A percentile compares a stretch with the other conserved stretches of the same genome.
Conservation (phyloP, 2,797 vertebrate species). For the Antennarius maculatus region DNA sequence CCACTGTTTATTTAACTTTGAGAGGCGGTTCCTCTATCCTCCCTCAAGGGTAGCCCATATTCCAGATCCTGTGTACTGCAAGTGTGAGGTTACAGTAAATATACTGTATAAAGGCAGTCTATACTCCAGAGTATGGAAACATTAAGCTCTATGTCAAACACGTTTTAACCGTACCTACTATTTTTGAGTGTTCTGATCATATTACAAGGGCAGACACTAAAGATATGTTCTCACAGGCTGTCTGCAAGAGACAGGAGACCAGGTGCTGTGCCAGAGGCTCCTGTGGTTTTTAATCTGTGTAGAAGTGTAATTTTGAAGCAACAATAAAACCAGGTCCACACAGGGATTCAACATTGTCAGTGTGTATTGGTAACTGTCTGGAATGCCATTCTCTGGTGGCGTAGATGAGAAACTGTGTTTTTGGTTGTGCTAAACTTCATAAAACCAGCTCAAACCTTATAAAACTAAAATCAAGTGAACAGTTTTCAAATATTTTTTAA, state of each 20-base stretch:
- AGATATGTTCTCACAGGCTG: conserved; percentile 17
- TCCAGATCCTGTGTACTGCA: conserved; percentile 45
- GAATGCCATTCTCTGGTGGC: conserved; percentile 2
- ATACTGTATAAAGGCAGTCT: conserved; percentile 36
- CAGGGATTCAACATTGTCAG: conserved; percentile 4
- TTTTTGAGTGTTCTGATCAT: conserved; percentile 33
- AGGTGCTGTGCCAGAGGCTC: conserved; percentile 22
- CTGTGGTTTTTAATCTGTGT: conserved; percentile 11
- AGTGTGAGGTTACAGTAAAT: conserved; percentile 61
- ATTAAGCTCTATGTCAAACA: conserved; percentile 36
- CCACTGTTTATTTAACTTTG: conserved; percentile 71
- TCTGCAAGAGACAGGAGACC: conserved; percentile 9
- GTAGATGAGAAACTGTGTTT: conserved; percentile 9
- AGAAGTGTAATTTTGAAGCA: conserved; percentile 37
- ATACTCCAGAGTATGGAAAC: conserved; percentile 23
- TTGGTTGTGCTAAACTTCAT: background rate
- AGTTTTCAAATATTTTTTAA: no score
- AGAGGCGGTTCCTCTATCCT: conserved; percentile 44
- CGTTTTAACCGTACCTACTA: conserved; percentile 36
- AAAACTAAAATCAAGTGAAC: no score
- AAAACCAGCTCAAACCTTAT: no score
- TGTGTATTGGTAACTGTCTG: background rate
- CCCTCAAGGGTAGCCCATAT: conserved; percentile 43
- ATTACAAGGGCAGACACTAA: conserved; percentile 24
- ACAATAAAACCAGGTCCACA: conserved; percentile 31